Evolutionary conservation across 92 coral and sea anemone genomes (phyloP).

Genomic region (Pocillopora grandis): DNA sequence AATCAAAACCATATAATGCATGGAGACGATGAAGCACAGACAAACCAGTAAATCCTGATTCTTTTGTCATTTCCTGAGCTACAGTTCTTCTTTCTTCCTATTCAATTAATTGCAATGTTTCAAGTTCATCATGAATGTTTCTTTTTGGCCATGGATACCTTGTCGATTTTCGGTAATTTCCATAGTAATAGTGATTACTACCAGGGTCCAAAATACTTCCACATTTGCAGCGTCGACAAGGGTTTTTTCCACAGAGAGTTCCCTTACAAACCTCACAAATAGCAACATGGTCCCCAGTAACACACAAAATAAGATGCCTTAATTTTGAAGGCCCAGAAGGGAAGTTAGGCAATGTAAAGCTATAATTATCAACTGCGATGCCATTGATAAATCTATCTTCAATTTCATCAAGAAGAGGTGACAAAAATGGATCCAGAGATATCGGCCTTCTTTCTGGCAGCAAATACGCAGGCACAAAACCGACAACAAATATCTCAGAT

Average conservation of each 20-base stretch:
- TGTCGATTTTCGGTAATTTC: not conserved
- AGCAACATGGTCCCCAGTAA: constrained; percentile 3
- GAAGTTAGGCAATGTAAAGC: constrained; percentile 15
- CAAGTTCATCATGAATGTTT: not conserved
- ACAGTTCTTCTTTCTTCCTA: constrained; percentile 15
- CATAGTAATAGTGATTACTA: not conserved
- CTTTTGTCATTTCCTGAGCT: constrained; percentile 16
- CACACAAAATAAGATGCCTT: constrained; percentile 38
- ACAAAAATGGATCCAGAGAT: constrained; percentile 9
- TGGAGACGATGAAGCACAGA: constrained; percentile 24
- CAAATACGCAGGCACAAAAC: constrained; percentile 9
- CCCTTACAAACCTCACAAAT: no score
- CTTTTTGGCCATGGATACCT: constrained; percentile 18
- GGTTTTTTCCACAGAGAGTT: no score
- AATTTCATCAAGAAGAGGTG: not conserved
- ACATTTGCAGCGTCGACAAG: no score
- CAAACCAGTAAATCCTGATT: constrained; percentile 23
- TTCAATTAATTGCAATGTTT: not conserved
- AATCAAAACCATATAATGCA: constrained; percentile 25
- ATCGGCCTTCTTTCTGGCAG: constrained; percentile 5
- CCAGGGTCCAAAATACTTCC: no score
- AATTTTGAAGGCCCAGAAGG: constrained; percentile 23
- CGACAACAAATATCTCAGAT: not conserved
- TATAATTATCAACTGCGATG: constrained; percentile 30
- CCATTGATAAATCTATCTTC: constrained; percentile 25